A percentile compares a stretch with the other conserved stretches of the same genome.
phyloP scores from a whole-genome alignment of 2,113 vertebrate genomes.

The Hyperopisus bebe region DNA sequence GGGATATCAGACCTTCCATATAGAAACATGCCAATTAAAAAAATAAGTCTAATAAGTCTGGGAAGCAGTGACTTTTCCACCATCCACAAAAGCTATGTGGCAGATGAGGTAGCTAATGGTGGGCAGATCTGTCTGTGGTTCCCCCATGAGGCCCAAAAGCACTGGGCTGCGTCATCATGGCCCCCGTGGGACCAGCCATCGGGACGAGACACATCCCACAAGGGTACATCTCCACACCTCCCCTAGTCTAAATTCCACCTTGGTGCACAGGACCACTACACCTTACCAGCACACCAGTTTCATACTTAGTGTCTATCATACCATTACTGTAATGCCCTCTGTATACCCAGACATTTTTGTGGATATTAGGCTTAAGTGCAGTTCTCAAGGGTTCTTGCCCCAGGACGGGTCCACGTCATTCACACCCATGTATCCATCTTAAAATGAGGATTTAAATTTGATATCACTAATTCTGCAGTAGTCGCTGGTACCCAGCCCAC shows the following conservation, averaged over 20 bases:
- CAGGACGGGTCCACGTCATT: background rate
- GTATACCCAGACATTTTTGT: background rate
- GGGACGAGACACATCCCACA: background rate
- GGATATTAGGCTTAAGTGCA: background rate
- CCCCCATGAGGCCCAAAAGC: background rate
- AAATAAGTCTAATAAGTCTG: background rate
- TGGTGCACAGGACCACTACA: background rate
- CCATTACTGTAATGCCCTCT: background rate
- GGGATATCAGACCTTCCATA: background rate
- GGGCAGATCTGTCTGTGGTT: background rate
- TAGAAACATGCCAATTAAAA: background rate
- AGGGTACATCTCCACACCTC: background rate
- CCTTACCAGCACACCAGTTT: background rate
- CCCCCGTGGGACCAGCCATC: background rate
- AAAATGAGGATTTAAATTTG: slow-evolving; percentile 6
- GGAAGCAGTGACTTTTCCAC: background rate
- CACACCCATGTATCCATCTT: background rate
- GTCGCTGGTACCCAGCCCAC: background rate
- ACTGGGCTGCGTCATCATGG: background rate
- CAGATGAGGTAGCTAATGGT: background rate
- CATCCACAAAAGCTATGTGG: background rate
- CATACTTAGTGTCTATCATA: background rate
- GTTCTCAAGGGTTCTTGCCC: background rate
- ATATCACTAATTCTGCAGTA: background rate
- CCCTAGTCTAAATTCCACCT: background rate